Percentiles rank a stretch among this genome's conserved stretches.
Evolutionary conservation across 2,113 vertebrate genomes (phyloP).

Genomic region (Phoenicopterus ruber): DNA sequence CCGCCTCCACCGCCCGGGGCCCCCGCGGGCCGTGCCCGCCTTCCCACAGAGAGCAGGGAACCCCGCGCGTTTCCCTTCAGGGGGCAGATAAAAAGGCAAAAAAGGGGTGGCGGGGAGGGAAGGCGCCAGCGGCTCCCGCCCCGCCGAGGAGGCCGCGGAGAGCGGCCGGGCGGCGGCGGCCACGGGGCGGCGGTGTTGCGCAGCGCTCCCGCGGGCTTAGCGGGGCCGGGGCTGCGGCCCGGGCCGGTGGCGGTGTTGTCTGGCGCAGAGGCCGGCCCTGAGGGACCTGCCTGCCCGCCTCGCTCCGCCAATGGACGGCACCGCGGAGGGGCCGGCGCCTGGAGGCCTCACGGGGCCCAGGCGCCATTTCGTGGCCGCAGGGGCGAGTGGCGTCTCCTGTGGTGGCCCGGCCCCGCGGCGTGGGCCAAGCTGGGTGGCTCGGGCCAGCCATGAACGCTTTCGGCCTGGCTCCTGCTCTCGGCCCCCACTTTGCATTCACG

Average conservation of each 20-base stretch:
- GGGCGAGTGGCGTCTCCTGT: neutral
- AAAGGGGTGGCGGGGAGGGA: too few relatives aligned
- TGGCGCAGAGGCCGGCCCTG: neutral
- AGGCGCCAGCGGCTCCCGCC: neutral
- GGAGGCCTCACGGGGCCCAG: neutral
- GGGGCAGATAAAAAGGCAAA: too few relatives aligned
- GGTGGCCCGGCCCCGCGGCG: too few relatives aligned
- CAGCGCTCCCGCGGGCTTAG: neutral
- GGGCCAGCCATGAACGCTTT: neutral
- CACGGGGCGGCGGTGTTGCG: constrained; percentile 34
- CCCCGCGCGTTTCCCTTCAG: neutral
- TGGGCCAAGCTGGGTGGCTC: neutral
- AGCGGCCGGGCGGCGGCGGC: neutral
- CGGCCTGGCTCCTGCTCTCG: too few relatives aligned
- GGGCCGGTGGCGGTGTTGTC: neutral
- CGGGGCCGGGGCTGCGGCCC: too few relatives aligned
- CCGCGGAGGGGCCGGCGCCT: neutral
- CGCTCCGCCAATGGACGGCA: neutral
- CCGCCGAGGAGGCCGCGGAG: too few relatives aligned
- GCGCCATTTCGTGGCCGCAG: neutral
- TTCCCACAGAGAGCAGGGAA: neutral
- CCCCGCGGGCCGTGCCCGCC: neutral
- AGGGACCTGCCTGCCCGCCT: neutral
- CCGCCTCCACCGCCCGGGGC: neutral
- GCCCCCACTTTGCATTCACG: too few relatives aligned